phyloP scores from a whole-genome alignment of 2,888 invertebrate species.

The Sarcophaga variegata region DNA sequence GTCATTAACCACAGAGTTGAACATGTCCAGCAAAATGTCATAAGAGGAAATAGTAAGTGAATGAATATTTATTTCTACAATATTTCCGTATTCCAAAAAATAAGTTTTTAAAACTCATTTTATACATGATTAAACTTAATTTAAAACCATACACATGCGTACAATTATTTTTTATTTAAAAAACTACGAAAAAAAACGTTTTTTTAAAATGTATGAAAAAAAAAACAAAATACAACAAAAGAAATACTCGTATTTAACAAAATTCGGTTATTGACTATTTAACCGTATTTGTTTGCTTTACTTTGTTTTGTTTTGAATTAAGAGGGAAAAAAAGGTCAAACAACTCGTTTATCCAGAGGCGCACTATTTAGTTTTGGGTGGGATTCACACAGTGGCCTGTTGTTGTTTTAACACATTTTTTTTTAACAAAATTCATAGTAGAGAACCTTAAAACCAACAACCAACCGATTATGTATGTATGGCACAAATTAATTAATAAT shows the following conservation, averaged over 20 bases:
- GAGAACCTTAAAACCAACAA: neutral
- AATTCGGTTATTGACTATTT: slow-evolving; percentile 22
- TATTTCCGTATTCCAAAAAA: neutral
- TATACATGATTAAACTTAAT: neutral
- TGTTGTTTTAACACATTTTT: too few relatives aligned
- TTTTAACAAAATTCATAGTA: too few relatives aligned
- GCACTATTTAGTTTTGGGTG: neutral
- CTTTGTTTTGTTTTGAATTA: slow-evolving; percentile 10
- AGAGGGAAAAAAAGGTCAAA: slow-evolving; percentile 40
- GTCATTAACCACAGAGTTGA: slow-evolving; percentile 9
- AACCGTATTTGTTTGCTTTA: slow-evolving; percentile 4
- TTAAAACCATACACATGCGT: neutral
- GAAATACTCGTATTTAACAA: neutral
- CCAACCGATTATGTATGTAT: neutral
- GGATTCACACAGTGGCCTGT: neutral
- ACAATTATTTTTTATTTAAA: neutral
- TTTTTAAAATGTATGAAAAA: neutral
- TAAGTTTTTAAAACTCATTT: neutral
- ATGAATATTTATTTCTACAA: neutral
- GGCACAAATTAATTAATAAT: neutral
- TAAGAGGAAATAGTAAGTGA: slow-evolving; percentile 66
- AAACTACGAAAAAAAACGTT: neutral
- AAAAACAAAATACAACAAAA: too few relatives aligned
- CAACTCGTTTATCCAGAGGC: slow-evolving; percentile 39
- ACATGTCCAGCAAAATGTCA: slow-evolving; percentile 36